Evolutionary conservation across 2,797 vertebrate genomes (phyloP).

Genomic region (Xenops minutus): DNA sequence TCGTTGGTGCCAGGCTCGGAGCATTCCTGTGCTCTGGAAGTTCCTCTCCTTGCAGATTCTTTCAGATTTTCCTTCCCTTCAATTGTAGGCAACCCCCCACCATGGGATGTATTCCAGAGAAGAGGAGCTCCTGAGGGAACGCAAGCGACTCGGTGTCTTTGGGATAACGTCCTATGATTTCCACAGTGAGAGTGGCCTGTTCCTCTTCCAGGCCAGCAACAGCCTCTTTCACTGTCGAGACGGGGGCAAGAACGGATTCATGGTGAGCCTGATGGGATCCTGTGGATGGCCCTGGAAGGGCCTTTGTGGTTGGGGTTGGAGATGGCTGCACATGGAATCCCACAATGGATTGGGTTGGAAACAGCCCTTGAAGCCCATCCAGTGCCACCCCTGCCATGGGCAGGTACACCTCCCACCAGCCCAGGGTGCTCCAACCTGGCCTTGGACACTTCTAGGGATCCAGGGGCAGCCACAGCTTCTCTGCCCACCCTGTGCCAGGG

Average conservation of each 20-base stretch:
- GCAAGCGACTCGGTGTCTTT: conserved; percentile 93
- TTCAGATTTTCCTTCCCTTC: background rate
- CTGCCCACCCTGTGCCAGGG: background rate
- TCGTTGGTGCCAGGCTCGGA: background rate
- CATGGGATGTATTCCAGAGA: conserved; percentile 95
- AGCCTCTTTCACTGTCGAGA: conserved; percentile 97
- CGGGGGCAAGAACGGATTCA: conserved; percentile 92
- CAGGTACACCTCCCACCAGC: background rate
- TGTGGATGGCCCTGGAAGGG: background rate
- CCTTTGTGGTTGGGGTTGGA: background rate
- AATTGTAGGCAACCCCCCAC: conserved; percentile 88
- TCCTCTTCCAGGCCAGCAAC: conserved; percentile 98
- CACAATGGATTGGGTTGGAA: background rate
- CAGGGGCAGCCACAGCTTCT: background rate
- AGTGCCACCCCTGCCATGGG: background rate
- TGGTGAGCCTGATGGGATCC: conserved; percentile 79
- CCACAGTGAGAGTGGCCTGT: conserved; percentile 90
- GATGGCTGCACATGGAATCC: background rate
- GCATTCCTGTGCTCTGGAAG: background rate
- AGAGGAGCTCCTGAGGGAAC: conserved; percentile 92
- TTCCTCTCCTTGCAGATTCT: background rate
- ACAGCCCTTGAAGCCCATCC: background rate
- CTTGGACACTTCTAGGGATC: background rate
- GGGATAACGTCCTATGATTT: conserved; percentile 98
- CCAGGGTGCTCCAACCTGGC: background rate